Base-by-base conservation (phyloP, 2,113 vertebrate species). In the Otolemur garnettii region DNA sequence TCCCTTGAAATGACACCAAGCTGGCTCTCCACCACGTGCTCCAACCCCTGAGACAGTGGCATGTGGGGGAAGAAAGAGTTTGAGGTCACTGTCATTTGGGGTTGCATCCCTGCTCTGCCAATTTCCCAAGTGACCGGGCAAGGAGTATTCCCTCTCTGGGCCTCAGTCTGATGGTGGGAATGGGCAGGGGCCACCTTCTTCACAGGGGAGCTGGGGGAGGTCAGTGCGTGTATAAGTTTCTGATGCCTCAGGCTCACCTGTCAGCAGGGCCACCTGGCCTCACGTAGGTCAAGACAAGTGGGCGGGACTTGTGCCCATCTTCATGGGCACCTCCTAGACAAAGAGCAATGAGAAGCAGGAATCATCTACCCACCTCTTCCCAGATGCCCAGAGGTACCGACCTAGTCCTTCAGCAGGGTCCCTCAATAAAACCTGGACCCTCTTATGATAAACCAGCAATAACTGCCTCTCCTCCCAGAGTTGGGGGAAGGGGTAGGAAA, bases 231-330 rank as follows among this genome's bases (percentile, higher is more conserved):
- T 0, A 5, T 14, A 4, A 22, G 53, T 7, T 38, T 42, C 82
- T 42, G 59, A 60, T 7, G 59, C 19, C 59, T 62, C 22, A 1
- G 18, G 17, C 96, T 98, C 98, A 99, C 99, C 99, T 99, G 99
- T 99, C 99, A 30, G 99, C 99, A 0, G 99, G 99, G 91, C 99
- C 99, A 0, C 99, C 99, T 0, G 99, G 99, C 96, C 99, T 98
- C 95, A 99, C 99, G 0, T 99, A 99, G 69, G 99, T 99, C 80
- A 99, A 98, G 95, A 99, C 99, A 59, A 99, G 98, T 0, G 99
- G 99, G 90, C 99, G 99, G 93, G 99, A 99, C 98, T 99, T 99
- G 96, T 99, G 99, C 99, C 99, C 99, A 85, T 99, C 99, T 98
- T 99, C 99, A 17, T 99, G 99, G 94, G 99, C 99, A 74, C 99